phyloP scores from a whole-genome alignment of 2,888 invertebrate genomes.

The Brassicogethes aeneus region DNA sequence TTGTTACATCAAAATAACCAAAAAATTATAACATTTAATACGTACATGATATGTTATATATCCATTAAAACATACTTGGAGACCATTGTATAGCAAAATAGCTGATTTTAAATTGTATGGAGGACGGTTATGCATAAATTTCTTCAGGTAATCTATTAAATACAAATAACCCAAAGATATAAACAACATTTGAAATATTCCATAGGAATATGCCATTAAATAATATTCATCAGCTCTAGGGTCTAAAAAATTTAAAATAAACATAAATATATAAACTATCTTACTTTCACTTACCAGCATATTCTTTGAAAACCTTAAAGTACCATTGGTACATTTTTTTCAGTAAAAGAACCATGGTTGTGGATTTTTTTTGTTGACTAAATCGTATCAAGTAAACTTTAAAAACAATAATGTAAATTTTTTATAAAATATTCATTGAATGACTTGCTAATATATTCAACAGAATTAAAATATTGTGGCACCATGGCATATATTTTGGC shows the following conservation, averaged over 20 bases:
- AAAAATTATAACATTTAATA: too few species aligned
- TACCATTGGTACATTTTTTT: not conserved
- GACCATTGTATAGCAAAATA: not conserved
- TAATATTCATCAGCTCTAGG: not conserved
- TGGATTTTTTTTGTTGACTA: too few species aligned
- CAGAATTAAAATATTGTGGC: too few species aligned
- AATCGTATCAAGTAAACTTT: too few species aligned
- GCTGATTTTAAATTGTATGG: conserved; percentile 46
- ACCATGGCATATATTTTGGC: too few species aligned
- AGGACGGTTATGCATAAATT: conserved; percentile 50
- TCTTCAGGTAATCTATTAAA: conserved; percentile 46
- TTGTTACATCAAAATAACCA: too few species aligned
- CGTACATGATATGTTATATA: not conserved
- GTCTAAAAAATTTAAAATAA: too few species aligned
- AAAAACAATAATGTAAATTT: too few species aligned
- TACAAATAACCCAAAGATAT: conserved; percentile 37
- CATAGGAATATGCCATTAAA: not conserved
- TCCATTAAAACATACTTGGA: not conserved
- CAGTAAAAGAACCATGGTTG: not conserved
- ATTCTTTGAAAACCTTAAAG: conserved; percentile 1
- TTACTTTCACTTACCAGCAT: conserved; percentile 1
- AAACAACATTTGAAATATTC: too few species aligned
- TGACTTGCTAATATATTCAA: too few species aligned
- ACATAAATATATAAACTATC: too few species aligned
- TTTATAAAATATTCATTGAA: too few species aligned